phyloP scores from a whole-genome alignment of 2,113 vertebrate genomes.

The Charadrius vociferus region DNA sequence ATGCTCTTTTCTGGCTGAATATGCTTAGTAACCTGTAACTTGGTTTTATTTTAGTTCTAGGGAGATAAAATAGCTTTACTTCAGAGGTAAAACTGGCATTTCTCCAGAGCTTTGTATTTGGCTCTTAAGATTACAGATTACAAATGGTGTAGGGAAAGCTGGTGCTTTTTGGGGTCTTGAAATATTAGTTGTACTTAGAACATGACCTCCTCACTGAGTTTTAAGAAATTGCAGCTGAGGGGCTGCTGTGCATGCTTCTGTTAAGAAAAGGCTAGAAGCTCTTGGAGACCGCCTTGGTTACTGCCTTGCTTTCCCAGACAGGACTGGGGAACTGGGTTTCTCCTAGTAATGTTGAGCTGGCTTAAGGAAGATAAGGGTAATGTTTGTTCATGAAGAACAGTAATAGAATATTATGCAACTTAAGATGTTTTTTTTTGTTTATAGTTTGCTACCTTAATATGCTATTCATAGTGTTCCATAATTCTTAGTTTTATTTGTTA shows the following conservation, averaged over 20 bases:
- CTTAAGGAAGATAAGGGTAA: not conserved
- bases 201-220: not conserved
- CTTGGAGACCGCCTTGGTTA: not conserved
- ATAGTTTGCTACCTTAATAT: not conserved
- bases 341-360: not conserved
- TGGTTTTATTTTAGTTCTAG: conserved; percentile 18
- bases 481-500: not conserved
- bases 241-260: not conserved
- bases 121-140: not conserved
- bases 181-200: not conserved
- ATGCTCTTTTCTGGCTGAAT: not conserved
- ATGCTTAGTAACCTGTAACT: conserved; percentile 42
- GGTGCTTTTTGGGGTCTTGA: not conserved
- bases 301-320: not conserved
- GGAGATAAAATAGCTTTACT: not conserved
- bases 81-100: conserved; percentile 7
- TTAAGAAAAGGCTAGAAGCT: not conserved
- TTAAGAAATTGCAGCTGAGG: not conserved
- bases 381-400: not conserved
- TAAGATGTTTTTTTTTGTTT: not conserved
- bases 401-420: not conserved
- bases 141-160: not conserved
- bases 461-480: not conserved
- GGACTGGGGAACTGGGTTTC: not conserved
- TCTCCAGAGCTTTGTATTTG: not conserved